Base-by-base conservation (phyloP, 2,797 vertebrate genomes). In the Potorous gilbertii region DNA sequence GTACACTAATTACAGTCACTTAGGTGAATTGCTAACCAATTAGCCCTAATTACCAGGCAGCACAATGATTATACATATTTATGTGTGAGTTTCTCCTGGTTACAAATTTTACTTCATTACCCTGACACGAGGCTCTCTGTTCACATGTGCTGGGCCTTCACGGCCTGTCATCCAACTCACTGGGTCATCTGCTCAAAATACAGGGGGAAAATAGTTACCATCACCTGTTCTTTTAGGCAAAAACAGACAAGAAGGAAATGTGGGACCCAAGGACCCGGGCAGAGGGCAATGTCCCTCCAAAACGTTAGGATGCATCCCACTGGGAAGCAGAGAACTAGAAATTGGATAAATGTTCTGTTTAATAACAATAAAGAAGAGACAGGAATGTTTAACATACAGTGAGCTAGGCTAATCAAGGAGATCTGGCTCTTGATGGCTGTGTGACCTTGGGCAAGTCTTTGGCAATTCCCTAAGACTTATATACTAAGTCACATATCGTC, bases 21-120 rank as follows among this genome's bases (percentile, higher is more conserved):
- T 55, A 90, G 93, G 18, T 29, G 52, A 56, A 31, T 31, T 57
- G 40, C 87, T 93, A 29, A 1, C 56, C 91, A 92, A 89, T 95
- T 92, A 74, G 16, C 87, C 21, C 91, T 93, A 29, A 13, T 66
- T 90, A 93, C 56, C 74, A 87, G 91, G 55, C 50, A 95, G 62
- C 31, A 55, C 52, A 34, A 4, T 46, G 54, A 59, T 57, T 9
- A 62, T 3, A 34, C 0, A 28, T 24, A 74, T 31, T 52, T 74
- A 56, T 0, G 0, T 24, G 28, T 18, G 31, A 81, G 74, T 90
- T 91, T 81, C 59, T 46, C 50, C 90, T 74, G 10, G 16, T 81
- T 92, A 94, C 46, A 87, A 3, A 24, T 56, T 29, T 59, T 54
- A 66, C 0, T 89, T 90, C 27, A 56, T 52, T 66, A 27, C 74